These are phyloP conservation scores for Eristalis arbustorum DNA, from an alignment of 2,888 invertebrate genomes.

Conservation along the genomic window DNA sequence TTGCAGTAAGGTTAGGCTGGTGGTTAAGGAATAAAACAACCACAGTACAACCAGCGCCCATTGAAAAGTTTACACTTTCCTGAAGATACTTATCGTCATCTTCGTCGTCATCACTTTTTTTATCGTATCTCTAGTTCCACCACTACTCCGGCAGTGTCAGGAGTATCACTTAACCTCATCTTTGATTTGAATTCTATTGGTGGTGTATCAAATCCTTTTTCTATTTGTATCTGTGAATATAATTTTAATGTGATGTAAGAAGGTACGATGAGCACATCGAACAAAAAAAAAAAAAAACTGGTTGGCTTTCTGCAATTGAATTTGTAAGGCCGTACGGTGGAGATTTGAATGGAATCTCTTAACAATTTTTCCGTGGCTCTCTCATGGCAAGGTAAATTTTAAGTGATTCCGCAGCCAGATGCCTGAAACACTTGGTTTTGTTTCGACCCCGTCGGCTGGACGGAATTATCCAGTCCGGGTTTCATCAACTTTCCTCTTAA, in stretches of 20 bases:
- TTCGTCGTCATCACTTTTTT: slow-evolving; percentile 62
- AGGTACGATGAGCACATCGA: slow-evolving; percentile 9
- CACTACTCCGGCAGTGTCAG: slow-evolving; percentile 14
- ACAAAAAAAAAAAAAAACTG: too few relatives aligned
- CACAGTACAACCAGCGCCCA: slow-evolving; percentile 61
- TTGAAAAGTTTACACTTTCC: slow-evolving; percentile 69
- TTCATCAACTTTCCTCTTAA: background rate
- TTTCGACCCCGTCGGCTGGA: background rate
- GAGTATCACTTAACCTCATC: slow-evolving; percentile 69
- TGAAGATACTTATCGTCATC: slow-evolving; percentile 65
- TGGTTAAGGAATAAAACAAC: slow-evolving; percentile 65
- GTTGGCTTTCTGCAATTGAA: slow-evolving; percentile 43
- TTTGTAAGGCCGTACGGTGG: slow-evolving; percentile 35
- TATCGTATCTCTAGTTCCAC: slow-evolving; percentile 29
- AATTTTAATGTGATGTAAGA: slow-evolving; percentile 52
- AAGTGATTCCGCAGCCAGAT: slow-evolving; percentile 57
- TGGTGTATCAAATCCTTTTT: slow-evolving; percentile 62
- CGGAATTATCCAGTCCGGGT: background rate
- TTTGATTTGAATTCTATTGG: slow-evolving; percentile 63
- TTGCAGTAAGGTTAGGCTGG: slow-evolving; percentile 60
- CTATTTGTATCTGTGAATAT: slow-evolving; percentile 24
- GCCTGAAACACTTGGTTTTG: slow-evolving; percentile 34
- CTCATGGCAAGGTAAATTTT: slow-evolving; percentile 54
- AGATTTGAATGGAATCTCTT: slow-evolving; percentile 30
- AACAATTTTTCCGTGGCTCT: background rate